Conservation (phyloP, 2,888 invertebrate genomes). For the Labia minor region DNA sequence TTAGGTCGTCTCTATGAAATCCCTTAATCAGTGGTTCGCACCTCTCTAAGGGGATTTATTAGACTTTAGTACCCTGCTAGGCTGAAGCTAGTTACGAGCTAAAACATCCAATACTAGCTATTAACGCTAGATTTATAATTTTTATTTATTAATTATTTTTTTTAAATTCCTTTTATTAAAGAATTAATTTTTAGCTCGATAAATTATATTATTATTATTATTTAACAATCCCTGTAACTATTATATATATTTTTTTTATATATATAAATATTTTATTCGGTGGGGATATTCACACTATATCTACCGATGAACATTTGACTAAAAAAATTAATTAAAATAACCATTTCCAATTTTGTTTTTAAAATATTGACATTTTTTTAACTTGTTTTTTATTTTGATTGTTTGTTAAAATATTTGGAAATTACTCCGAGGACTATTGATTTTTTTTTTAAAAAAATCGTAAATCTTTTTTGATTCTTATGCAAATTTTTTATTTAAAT, state of each 20-base stretch:
- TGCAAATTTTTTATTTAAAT: no score
- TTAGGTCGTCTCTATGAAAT: background rate
- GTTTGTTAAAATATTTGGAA: background rate
- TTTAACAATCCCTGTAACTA: background rate
- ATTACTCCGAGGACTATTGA: background rate
- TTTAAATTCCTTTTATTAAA: background rate
- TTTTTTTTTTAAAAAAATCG: no score
- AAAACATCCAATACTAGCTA: constrained; percentile 7
- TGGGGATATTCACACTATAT: no score
- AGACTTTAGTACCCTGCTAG: background rate
- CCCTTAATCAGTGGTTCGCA: background rate
- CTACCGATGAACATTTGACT: no score
- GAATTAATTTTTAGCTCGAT: background rate
- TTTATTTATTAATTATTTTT: background rate
- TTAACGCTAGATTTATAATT: background rate
- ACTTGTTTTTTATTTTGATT: no score
- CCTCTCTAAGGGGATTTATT: background rate
- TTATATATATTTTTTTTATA: background rate
- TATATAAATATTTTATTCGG: background rate
- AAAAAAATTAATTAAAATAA: no score
- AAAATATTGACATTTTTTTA: no score
- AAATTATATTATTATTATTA: background rate
- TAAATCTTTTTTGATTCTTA: no score
- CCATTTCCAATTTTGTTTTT: no score
- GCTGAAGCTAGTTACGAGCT: constrained; percentile 6